Conservation (phyloP, 1,140 invertebrate genomes). For the Trachymyrmex septentrionalis region DNA sequence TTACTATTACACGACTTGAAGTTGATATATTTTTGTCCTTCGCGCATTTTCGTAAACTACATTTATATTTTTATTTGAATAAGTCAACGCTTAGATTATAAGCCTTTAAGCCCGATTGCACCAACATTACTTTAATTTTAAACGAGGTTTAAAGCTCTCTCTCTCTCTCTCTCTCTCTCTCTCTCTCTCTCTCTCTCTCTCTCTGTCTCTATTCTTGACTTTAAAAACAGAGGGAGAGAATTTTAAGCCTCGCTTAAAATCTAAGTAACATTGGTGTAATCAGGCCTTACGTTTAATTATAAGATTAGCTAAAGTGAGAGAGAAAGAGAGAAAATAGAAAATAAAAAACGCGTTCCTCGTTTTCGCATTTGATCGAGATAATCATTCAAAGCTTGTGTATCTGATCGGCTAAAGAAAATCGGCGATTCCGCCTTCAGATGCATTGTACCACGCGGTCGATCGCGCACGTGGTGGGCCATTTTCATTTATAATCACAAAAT, state of each 20-base stretch:
- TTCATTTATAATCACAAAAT: slow-evolving; percentile 69
- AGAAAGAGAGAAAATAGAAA: slow-evolving; percentile 1
- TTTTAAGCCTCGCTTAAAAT: too few species aligned
- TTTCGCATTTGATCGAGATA: neutral
- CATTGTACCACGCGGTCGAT: slow-evolving; percentile 18
- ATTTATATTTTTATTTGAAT: neutral
- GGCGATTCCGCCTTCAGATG: neutral
- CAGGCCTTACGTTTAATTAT: neutral
- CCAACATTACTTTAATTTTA: too few species aligned
- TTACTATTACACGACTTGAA: neutral
- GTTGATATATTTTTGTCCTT: neutral
- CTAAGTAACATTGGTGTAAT: too few species aligned
- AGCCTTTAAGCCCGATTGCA: neutral
- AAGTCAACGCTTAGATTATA: neutral
- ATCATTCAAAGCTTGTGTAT: neutral
- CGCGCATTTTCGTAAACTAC: neutral
- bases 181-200: too few species aligned
- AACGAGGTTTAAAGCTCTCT: too few species aligned
- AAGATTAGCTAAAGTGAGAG: neutral
- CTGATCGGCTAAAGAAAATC: neutral
- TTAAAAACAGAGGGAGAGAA: too few species aligned
- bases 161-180: too few species aligned
- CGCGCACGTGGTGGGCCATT: slow-evolving; percentile 16
- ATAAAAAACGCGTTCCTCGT: neutral
- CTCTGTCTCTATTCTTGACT: too few species aligned